These are phyloP conservation scores for Scolopax bukidnonensis DNA, from an alignment of 2,797 vertebrate genomes.

Conservation along the genomic window DNA sequence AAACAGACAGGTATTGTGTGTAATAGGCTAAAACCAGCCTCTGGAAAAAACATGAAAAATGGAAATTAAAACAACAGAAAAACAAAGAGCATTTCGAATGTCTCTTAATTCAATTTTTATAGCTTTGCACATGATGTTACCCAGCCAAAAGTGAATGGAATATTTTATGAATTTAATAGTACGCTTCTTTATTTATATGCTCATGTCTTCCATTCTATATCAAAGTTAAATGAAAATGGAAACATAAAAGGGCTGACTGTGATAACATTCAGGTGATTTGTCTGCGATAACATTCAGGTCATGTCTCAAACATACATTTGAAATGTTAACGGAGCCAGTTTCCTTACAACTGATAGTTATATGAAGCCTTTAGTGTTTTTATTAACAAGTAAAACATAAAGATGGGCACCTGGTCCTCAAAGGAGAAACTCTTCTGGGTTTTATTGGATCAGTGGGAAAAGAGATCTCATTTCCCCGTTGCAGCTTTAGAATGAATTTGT, in stretches of 20 bases:
- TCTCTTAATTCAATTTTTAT: constrained; percentile 63
- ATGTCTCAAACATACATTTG: not conserved
- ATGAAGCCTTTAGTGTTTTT: not conserved
- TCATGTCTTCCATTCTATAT: not conserved
- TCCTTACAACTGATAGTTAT: not conserved
- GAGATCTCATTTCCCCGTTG: not conserved
- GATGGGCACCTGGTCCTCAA: not conserved
- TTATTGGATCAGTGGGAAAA: not conserved
- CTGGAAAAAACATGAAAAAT: constrained; percentile 73
- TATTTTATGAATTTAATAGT: constrained; percentile 27
- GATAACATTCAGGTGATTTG: not conserved
- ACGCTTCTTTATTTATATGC: not conserved
- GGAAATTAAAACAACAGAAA: constrained; percentile 80
- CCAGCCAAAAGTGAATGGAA: not conserved
- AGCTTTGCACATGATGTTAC: constrained; percentile 33
- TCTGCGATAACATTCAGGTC: not conserved
- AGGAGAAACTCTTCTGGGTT: not conserved
- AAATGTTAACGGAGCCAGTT: not conserved
- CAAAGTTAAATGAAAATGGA: constrained; percentile 40
- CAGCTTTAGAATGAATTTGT: not conserved
- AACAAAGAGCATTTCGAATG: constrained; percentile 74
- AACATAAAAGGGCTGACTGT: not conserved
- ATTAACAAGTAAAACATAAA: not conserved
- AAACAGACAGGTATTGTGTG: constrained; percentile 80
- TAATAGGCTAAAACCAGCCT: constrained; percentile 81